Evolutionary conservation across 2,797 vertebrate species (phyloP).

Genomic region (Pangasius macronema): DNA sequence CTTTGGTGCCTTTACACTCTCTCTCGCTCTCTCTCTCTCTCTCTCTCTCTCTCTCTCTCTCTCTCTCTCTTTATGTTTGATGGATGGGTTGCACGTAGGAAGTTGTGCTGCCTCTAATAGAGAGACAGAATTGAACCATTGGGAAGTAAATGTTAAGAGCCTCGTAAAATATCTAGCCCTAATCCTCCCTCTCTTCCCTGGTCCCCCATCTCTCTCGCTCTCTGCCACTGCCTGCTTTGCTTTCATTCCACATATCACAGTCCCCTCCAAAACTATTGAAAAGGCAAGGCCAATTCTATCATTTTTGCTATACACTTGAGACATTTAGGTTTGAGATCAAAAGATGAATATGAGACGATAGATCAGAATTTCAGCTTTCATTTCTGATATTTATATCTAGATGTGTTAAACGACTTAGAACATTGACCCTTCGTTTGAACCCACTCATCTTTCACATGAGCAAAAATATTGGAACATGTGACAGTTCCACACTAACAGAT

Average conservation of each 20-base stretch:
- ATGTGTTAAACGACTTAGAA: neutral
- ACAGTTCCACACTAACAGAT: no score
- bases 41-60: constrained; percentile 29
- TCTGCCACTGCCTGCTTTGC: constrained; percentile 20
- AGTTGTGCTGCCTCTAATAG: constrained; percentile 78
- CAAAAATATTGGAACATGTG: no score
- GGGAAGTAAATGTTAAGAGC: constrained; percentile 83
- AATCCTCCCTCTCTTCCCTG: constrained; percentile 67
- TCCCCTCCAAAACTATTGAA: neutral
- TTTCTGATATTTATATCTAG: neutral
- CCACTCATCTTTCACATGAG: neutral
- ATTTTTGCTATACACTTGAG: neutral
- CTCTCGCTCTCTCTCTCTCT: constrained; percentile 31
- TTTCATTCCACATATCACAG: constrained; percentile 20
- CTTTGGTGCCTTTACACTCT: constrained; percentile 21
- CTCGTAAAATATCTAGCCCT: constrained; percentile 79
- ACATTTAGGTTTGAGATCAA: neutral
- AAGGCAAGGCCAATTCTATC: neutral
- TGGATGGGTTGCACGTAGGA: constrained; percentile 76
- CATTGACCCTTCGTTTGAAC: neutral
- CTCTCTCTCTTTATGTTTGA: constrained; percentile 65
- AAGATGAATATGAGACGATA: neutral
- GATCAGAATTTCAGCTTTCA: neutral
- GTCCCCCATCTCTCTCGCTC: constrained; percentile 36
- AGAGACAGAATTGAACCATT: constrained; percentile 78